Evolutionary conservation across 1,140 invertebrate genomes (phyloP).

Genomic region (Chymomyza costata): DNA sequence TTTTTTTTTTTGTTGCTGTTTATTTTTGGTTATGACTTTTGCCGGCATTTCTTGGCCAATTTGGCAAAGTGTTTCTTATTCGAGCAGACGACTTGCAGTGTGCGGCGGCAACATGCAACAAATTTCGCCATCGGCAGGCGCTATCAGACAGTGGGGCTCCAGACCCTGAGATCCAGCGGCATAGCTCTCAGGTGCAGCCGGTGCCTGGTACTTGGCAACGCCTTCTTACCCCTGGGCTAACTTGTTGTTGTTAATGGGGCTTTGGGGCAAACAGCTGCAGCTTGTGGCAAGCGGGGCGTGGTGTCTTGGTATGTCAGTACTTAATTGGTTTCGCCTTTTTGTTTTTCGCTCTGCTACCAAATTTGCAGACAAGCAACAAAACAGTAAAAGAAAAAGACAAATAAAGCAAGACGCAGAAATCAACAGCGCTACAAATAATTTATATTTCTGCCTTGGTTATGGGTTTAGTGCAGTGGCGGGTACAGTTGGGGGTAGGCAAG

Average conservation of each 20-base stretch:
- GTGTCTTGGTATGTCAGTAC: slow-evolving; percentile 40
- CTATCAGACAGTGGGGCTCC: too few species aligned
- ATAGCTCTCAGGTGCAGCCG: slow-evolving; percentile 11
- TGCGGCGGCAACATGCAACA: slow-evolving; percentile 45
- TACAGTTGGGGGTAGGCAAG: too few species aligned
- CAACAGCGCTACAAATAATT: too few species aligned
- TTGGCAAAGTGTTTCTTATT: slow-evolving; percentile 61
- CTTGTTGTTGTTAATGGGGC: slow-evolving; percentile 5
- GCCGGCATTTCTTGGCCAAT: slow-evolving; percentile 57
- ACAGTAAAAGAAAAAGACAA: slow-evolving; percentile 12
- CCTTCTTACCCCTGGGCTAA: too few species aligned
- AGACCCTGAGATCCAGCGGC: slow-evolving; percentile 35
- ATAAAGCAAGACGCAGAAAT: too few species aligned
- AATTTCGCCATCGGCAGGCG: slow-evolving; percentile 59
- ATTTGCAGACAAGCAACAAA: slow-evolving; percentile 7
- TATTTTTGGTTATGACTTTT: slow-evolving; percentile 25
- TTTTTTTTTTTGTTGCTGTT: background rate
- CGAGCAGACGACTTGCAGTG: slow-evolving; percentile 9
- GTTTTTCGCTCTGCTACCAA: slow-evolving; percentile 31
- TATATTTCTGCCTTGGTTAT: too few species aligned
- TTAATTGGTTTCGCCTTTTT: slow-evolving; percentile 42
- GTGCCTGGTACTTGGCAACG: slow-evolving; percentile 56
- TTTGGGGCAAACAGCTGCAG: background rate
- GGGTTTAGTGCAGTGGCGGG: too few species aligned
- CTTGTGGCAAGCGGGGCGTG: slow-evolving; percentile 35